Conservation (phyloP, 2,888 invertebrate species). For the Esperia sulphurella region DNA sequence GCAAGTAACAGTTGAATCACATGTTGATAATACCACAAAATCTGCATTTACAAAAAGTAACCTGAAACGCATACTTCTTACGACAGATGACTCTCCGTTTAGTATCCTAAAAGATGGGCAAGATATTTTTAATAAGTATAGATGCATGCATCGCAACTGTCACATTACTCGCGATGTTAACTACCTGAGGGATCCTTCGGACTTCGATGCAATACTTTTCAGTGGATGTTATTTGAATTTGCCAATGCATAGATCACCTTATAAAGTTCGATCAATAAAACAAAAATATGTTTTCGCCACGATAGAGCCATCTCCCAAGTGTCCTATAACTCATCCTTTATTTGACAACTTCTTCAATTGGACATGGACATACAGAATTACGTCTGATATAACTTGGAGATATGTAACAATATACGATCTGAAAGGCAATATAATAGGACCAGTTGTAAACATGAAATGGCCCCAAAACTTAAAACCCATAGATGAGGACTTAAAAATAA, state of each 20-base stretch:
- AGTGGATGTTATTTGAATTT: constrained; percentile 26
- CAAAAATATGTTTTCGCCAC: constrained; percentile 31
- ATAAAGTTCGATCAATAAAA: constrained; percentile 1
- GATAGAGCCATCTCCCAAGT: constrained; percentile 29
- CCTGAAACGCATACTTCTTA: too few relatives aligned
- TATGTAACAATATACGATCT: constrained; percentile 22
- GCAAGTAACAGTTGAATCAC: too few relatives aligned
- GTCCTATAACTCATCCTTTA: constrained; percentile 21
- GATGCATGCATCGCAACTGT: constrained; percentile 14
- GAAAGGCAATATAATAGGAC: constrained; percentile 20
- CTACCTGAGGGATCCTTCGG: constrained; percentile 16
- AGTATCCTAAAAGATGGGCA: too few relatives aligned
- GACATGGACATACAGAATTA: constrained; percentile 29
- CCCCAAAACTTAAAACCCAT: constrained; percentile 18
- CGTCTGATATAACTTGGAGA: constrained; percentile 24
- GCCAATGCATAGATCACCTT: not conserved
- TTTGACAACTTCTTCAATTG: constrained; percentile 32
- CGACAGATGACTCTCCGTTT: too few relatives aligned
- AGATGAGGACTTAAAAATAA: constrained; percentile 16
- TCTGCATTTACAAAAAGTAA: too few relatives aligned
- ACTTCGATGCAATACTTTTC: constrained; percentile 37
- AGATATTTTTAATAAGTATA: not conserved
- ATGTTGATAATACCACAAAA: too few relatives aligned
- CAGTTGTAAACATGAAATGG: constrained; percentile 23
- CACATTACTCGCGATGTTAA: constrained; percentile 17